These are phyloP conservation scores for Nanorana parkeri DNA, from an alignment of 2,113 vertebrate species.

Conservation along the genomic window DNA sequence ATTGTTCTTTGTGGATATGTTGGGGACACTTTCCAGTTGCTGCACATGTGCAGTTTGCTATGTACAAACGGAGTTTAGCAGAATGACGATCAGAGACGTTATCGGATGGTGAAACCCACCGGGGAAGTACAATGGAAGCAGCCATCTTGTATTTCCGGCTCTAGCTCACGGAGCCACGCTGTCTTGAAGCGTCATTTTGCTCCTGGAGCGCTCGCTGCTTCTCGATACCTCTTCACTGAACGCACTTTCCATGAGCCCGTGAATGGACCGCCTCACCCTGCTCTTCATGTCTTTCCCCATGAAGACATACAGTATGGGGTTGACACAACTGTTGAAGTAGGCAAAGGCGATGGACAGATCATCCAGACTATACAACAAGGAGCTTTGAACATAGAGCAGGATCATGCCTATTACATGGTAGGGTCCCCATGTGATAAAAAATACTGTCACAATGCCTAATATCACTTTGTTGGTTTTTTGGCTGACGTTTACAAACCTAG, in stretches of 20 bases:
- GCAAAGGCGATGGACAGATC: slow-evolving; percentile 70
- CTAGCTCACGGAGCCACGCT: slow-evolving; percentile 25
- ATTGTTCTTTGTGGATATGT: too few species aligned
- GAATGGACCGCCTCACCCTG: slow-evolving; percentile 68
- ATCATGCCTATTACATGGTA: slow-evolving; percentile 75
- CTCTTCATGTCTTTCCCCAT: slow-evolving; percentile 78
- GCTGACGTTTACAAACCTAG: slow-evolving; percentile 60
- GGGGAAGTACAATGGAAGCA: too few species aligned
- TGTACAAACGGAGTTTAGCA: too few species aligned
- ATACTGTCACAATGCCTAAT: slow-evolving; percentile 65
- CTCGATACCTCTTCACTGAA: slow-evolving; percentile 71
- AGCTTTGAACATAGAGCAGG: slow-evolving; percentile 3
- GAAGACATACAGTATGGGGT: slow-evolving; percentile 80
- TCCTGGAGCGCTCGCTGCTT: slow-evolving; percentile 49
- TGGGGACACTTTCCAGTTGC: too few species aligned
- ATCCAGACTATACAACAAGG: slow-evolving; percentile 63
- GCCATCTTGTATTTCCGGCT: too few species aligned
- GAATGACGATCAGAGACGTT: too few species aligned
- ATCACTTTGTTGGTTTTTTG: slow-evolving; percentile 68
- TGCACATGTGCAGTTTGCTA: too few species aligned
- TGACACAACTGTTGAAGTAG: slow-evolving; percentile 80
- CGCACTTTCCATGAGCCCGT: slow-evolving; percentile 70
- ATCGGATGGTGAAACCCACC: too few species aligned
- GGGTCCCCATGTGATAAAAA: slow-evolving; percentile 81
- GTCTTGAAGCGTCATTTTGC: slow-evolving; percentile 57